phyloP scores from a whole-genome alignment of 2,797 vertebrate species.

The Brachyalestes nurse region DNA sequence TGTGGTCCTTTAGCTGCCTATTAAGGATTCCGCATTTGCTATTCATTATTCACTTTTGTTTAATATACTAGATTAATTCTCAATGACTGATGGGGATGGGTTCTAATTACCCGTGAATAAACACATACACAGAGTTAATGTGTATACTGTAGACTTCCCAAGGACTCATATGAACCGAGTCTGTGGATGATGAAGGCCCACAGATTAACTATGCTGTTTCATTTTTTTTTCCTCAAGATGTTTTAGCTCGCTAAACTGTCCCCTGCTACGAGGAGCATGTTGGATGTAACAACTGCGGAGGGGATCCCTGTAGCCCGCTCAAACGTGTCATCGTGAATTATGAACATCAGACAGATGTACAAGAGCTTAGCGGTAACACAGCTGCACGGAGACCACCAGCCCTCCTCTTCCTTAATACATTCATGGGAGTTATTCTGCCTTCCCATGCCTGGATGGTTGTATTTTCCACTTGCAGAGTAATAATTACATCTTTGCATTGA shows the following conservation, averaged over 20 bases:
- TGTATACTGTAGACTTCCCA: not conserved
- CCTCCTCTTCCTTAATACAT: conserved; percentile 36
- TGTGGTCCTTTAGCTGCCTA: conserved; percentile 3
- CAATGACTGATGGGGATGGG: not conserved
- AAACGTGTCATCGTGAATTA: conserved; percentile 46
- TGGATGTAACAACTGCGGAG: not conserved
- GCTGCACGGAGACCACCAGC: conserved; percentile 22
- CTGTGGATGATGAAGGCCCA: not conserved
- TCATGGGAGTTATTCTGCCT: conserved; percentile 26
- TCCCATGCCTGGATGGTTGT: not conserved
- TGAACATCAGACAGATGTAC: conserved; percentile 43
- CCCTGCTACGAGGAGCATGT: not conserved
- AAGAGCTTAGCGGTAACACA: conserved; percentile 36
- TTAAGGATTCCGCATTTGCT: conserved; percentile 9
- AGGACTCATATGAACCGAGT: not conserved
- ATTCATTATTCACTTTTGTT: conserved; percentile 26
- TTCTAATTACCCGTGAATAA: conserved; percentile 7
- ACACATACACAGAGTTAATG: conserved; percentile 8
- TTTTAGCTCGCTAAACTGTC: conserved; percentile 12
- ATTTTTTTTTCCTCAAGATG: not conserved
- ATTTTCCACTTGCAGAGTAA: not conserved
- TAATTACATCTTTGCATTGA: not conserved
- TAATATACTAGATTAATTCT: conserved; percentile 3
- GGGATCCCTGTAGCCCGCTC: conserved; percentile 22
- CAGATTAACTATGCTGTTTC: conserved; percentile 2